Evolutionary conservation across 2,797 vertebrate genomes (phyloP), one percentile per base, ranked within the genome.

Genomic region (Lithobates pipiens): DNA sequence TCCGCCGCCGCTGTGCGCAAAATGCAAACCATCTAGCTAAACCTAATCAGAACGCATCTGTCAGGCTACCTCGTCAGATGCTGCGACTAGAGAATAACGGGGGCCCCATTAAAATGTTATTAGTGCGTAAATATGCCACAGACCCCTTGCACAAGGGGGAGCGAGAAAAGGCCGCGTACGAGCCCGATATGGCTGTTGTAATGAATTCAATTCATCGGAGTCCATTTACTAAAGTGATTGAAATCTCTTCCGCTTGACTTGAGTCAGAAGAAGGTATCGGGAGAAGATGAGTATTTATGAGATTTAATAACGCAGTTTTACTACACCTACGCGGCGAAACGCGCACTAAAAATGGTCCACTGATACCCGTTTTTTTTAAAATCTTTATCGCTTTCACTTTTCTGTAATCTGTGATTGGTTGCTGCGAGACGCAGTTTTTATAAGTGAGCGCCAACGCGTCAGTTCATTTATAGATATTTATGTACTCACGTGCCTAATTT

Each of bases 21-120:
- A 54, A 54, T 54, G 50, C 76, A 79, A 67, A 85, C 79, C 69
- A 85, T 67, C 69, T 39, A 67, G 77, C 76, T 79, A 63, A 34
- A 44, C 69, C 0, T 75, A 71, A 75, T 71, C 80, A 46, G 39
- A 25, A 13, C 21, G 32, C 72, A 76, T 69, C 77, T 70, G 77
- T 4, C 42, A 29, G 15, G 57, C 10, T 39, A 34, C 77, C 68
- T 54, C 46, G 18, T 5, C n/a, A 27, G 77, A 84, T 6, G 46
- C 32, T 16, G 69, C 32, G 1, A 34, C 39, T 5, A 69, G 44
- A 54, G 34, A 67, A 57, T 36, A 77, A 83, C 15, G 11, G 32
- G 32, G n/a, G 42, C 29, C 69, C 50, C 83, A 74, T 85, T 74
- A 76, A 69, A 75, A 34, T 15, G 57, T 85, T 80, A 85, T 85